Percentiles rank a stretch among this genome's conserved stretches.
Evolutionary conservation across 2,888 invertebrate genomes (phyloP).

Genomic region (Rotaria sp.): DNA sequence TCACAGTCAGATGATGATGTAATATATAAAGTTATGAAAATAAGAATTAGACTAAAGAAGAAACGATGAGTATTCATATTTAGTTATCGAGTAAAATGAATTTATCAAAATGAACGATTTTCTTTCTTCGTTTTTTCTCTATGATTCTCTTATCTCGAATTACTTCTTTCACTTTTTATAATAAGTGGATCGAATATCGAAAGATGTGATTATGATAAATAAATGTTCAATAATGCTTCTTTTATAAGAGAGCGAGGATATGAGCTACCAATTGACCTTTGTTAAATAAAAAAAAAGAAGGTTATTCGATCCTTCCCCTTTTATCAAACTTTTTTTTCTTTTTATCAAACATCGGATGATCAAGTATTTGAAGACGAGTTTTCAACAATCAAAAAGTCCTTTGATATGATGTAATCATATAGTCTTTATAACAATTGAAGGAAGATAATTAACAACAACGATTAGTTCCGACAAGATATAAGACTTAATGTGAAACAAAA

Average conservation of each 20-base stretch:
- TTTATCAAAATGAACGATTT: background rate
- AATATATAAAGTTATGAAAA: background rate
- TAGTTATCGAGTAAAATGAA: background rate
- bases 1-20: background rate
- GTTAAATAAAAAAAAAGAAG: background rate
- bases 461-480: no score
- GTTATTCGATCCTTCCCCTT: background rate
- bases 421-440: no score
- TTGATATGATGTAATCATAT: background rate
- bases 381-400: background rate
- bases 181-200: background rate
- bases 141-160: background rate
- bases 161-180: background rate
- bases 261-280: background rate
- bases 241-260: background rate
- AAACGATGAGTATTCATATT: background rate
- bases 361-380: background rate
- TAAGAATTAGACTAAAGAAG: background rate
- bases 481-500: no score
- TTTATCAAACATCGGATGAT: background rate
- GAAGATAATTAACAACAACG: no score
- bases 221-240: background rate
- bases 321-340: background rate
- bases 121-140: background rate
- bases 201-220: background rate